Evolutionary conservation across 2,888 invertebrate genomes (phyloP).

Genomic region (Drosophila peninsularis): DNA sequence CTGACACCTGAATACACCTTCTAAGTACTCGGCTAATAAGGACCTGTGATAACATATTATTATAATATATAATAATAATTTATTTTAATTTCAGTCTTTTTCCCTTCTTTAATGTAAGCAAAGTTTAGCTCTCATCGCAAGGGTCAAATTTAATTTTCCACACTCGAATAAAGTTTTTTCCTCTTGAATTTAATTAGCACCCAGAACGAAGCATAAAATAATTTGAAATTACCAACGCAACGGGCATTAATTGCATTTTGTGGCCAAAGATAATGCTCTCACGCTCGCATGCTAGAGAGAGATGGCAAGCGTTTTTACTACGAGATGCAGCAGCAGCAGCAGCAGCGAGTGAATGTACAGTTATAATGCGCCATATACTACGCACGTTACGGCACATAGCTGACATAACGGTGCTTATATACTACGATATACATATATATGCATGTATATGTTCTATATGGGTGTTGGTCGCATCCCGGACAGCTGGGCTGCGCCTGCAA

Average conservation of each 20-base stretch:
- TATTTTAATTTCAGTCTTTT: not conserved
- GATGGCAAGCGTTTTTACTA: slow-evolving; percentile 54
- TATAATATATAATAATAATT: not conserved
- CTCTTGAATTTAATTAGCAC: slow-evolving; percentile 17
- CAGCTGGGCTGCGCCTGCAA: slow-evolving; percentile 58
- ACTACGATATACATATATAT: not conserved
- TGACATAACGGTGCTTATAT: slow-evolving; percentile 42
- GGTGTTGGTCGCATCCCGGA: slow-evolving; percentile 54
- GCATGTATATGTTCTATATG: not conserved
- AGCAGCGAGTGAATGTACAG: slow-evolving; percentile 49
- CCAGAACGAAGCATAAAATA: slow-evolving; percentile 24
- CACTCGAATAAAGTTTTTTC: not conserved
- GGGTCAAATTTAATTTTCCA: slow-evolving; percentile 1
- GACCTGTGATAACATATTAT: not conserved
- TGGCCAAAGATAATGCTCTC: slow-evolving; percentile 35
- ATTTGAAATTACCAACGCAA: slow-evolving; percentile 38
- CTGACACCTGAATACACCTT: not conserved
- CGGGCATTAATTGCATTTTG: slow-evolving; percentile 58
- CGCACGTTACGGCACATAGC: slow-evolving; percentile 28
- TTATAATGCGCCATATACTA: slow-evolving; percentile 41
- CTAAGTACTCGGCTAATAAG: not conserved
- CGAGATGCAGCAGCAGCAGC: slow-evolving; percentile 41
- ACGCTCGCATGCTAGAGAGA: slow-evolving; percentile 5
- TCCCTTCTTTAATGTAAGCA: not conserved
- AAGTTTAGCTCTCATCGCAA: not conserved